Evolutionary conservation across 2,797 vertebrate genomes (phyloP).

Genomic region (Myotis daubentonii): DNA sequence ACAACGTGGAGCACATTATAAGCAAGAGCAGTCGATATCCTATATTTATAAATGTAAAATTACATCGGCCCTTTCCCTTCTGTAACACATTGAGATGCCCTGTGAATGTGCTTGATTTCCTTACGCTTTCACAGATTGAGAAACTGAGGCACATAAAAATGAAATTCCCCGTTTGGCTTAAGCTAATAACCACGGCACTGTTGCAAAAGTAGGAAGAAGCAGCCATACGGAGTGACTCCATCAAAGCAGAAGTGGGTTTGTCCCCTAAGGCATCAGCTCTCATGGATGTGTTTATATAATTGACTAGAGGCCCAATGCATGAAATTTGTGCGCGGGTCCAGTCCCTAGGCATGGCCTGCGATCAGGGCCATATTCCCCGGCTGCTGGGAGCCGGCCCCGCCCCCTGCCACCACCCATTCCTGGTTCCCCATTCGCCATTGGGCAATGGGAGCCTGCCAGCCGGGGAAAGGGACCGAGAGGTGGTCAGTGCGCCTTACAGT

Average conservation of each 20-base stretch:
- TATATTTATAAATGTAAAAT: not conserved
- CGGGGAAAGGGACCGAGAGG: too few species aligned
- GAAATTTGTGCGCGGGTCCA: rapidly evolving
- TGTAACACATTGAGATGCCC: not conserved
- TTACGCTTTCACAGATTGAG: not conserved
- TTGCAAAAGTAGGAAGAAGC: slow-evolving; percentile 33
- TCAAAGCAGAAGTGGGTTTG: slow-evolving; percentile 17
- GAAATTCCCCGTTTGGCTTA: slow-evolving; percentile 40
- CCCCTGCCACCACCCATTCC: too few species aligned
- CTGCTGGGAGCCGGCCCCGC: too few species aligned
- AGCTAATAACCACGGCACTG: not conserved
- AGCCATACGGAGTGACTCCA: not conserved
- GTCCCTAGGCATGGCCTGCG: too few species aligned
- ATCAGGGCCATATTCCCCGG: too few species aligned
- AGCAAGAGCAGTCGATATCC: not conserved
- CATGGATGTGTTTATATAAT: slow-evolving; percentile 38
- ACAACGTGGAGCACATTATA: not conserved
- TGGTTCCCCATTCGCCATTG: too few species aligned
- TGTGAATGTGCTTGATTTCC: not conserved
- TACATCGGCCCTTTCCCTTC: not conserved
- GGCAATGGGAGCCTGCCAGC: too few species aligned
- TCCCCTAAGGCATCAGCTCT: slow-evolving; percentile 9
- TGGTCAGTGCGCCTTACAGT: too few species aligned
- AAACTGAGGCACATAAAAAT: not conserved
- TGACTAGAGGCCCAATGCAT: not conserved